Evolutionary conservation across 2,797 vertebrate species (phyloP).

Genomic region (Sandelia bainsii): DNA sequence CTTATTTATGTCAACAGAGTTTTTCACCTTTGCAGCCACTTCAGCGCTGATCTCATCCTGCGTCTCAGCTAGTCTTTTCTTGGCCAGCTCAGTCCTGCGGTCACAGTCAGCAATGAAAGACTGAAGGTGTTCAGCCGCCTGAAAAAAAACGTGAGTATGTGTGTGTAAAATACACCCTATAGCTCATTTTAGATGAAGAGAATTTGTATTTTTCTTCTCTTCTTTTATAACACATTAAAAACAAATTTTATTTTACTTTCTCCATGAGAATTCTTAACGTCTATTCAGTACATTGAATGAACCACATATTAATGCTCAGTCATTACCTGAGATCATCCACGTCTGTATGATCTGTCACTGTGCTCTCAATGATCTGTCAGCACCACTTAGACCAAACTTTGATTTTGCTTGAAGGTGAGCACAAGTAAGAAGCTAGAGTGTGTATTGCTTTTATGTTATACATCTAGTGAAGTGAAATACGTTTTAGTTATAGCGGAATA

Average conservation of each 20-base stretch:
- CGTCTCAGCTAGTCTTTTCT: conserved; percentile 97
- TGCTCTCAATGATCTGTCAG: no score
- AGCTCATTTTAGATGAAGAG: neutral
- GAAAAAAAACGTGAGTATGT: conserved; percentile 2
- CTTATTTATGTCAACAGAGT: neutral
- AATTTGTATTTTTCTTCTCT: no score
- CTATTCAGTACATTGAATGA: neutral
- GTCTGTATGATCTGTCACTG: no score
- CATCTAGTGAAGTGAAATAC: no score
- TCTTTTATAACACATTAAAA: no score
- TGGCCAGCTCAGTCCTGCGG: conserved; percentile 95
- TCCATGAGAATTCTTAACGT: neutral
- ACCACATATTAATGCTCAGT: neutral
- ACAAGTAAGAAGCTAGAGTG: no score
- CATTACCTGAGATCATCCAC: no score
- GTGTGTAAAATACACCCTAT: neutral
- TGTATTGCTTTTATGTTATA: no score
- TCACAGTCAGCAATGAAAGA: conserved; percentile 98
- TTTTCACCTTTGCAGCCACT: conserved; percentile 94
- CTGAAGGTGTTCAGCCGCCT: conserved; percentile 98
- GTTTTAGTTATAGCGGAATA: no score
- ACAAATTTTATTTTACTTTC: neutral
- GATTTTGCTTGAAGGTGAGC: no score
- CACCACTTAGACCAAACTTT: no score
- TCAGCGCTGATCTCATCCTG: conserved; percentile 99